Evolutionary conservation across 2,113 vertebrate genomes (phyloP), one percentile per base, ranked within the genome.

Genomic region (Delphinapterus leucas): DNA sequence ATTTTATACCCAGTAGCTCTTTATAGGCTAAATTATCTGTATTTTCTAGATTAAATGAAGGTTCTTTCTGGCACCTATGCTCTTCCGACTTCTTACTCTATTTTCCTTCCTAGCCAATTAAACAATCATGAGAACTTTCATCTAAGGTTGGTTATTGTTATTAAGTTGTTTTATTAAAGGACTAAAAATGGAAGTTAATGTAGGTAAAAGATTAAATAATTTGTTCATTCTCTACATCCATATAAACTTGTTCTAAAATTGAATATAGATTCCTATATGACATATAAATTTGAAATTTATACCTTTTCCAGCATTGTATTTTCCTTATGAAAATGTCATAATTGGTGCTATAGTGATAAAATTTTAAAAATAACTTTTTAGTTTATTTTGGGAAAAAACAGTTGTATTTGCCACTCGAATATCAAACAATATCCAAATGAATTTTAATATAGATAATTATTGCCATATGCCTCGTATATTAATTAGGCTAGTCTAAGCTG

Each of bases 251-350:
- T 95, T 96, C 17, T 71, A 76, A 94, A 96, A 61, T 80, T 17
- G 18, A 49, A 76, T 88, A 61, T 95, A 67, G 2, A 74, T 94
- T 92, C 25, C 31, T 68, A 44, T 70, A 41, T 90, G 81, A 88
- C 26, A 74, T 68, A 36, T 13, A 47, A 67, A 44, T 89, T 91
- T 96, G 49, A 90, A 93, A 81, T 91, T 65, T 65, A 44, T 76
- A 65, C 8, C 18, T 93, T 93, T 18, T 36, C 10, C 13, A 95
- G 36, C 21, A 28, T 85, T 94, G 28, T 86, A 1, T 91, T 96
- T 97, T 97, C 81, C 21, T 80, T 79, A 82, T 26, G 44, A 49
- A 86, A 84, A 33, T 96, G 23, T 89, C 10, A 85, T 92, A 93
- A 31, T 63, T 96, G 84, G 41, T 61, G 73, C 10, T 25, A 3